Base-by-base conservation (phyloP, 1,140 invertebrate species). In the Zaprionus ghesquierei region DNA sequence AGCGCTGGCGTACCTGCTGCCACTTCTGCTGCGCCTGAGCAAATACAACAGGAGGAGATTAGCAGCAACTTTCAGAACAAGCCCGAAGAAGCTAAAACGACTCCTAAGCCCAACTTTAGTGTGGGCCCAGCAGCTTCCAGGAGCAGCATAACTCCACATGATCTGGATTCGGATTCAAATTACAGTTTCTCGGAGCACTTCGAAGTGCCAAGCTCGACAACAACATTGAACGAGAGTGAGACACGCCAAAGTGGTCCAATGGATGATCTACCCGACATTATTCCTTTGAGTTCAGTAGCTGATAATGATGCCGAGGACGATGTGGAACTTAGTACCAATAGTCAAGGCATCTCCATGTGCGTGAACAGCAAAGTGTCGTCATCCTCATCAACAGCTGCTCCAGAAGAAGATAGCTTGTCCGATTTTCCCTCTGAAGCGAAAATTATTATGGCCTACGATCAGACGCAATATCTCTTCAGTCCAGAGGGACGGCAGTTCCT, bases 401-500 rank as follows among this genome's bases (percentile, higher is more conserved):
- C 8, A 12, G 9, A 5, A 9, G 61, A 55, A 4, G n/a, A n/a
- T 5, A 66, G 15, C 29, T 31, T 72, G 3, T 58, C 59, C 0
- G 81, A 90, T 58, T 9, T 79, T 1, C 77, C 90, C 0, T 75
- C 78, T 18, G 85, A 91, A 38, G 92, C 93, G 0, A 92, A 92
- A 25, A 93, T 94, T 35, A 92, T 93, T 49, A 73, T 94, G 58
- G 91, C 92, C 0, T 90, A 90, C 18, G 91, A 92, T 22, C 87
- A 93, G 33, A 92, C 84, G 10, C 92, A 93, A 20, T 92, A 92
- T 66, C 78, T 94, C 2, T 92, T 92, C 27, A 90, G 91, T 22
- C 79, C 90, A 5, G 92, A 93, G n/a, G 93, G 93, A 10, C 61
- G 81, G 2, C 61, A 76, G 3, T 94, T 93, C 87, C 61, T 94